Base-by-base conservation (phyloP, 2,888 invertebrate species). In the Drosophila barbarae region DNA sequence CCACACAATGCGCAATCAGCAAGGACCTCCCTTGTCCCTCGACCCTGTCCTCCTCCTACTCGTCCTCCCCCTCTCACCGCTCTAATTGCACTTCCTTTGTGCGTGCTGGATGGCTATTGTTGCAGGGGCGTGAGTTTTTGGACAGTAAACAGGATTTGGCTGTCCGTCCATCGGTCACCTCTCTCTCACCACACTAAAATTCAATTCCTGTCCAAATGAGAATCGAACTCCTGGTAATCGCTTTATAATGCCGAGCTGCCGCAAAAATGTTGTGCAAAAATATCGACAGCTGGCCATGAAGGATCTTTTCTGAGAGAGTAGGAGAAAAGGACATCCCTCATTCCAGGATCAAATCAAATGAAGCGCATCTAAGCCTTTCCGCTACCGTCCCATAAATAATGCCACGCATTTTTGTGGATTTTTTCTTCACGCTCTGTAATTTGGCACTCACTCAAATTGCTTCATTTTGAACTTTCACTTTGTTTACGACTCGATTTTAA, bases 401-500 rank as follows among this genome's bases (percentile, higher is more conserved):
- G 71, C 46, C 60, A 71, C 70, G 70, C 73, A 69, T 69, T 76
- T 82, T 70, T 67, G 46, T 59, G 49, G 58, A 60, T 56, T 67
- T 79, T 77, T 21, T 23, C 9, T 73, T 64, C 67, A 75, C 76
- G 76, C 68, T 67, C 54, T 51, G 67, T 57, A 59, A 68, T 64
- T 64, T 35, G 63, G 63, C 71, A 72, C 77, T 77, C 74, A 47
- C 53, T 49, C 39, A 15, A 79, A 79, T 84, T 71, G 79, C 79
- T 79, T 79, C 63, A 84, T 79, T 84, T 68, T 69, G 85, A 84
- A 81, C 81, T 81, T 84, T 82, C 80, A 75, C 80, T 78, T 64
- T 72, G 73, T 67, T 72, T 71, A 57, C 32, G 50, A 58, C 56
- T 66, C 69, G 44, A 66, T 68, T 80, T 84, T 77, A 80, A 80